Conservation (phyloP, 1,140 invertebrate species). For the Spodoptera litura region DNA sequence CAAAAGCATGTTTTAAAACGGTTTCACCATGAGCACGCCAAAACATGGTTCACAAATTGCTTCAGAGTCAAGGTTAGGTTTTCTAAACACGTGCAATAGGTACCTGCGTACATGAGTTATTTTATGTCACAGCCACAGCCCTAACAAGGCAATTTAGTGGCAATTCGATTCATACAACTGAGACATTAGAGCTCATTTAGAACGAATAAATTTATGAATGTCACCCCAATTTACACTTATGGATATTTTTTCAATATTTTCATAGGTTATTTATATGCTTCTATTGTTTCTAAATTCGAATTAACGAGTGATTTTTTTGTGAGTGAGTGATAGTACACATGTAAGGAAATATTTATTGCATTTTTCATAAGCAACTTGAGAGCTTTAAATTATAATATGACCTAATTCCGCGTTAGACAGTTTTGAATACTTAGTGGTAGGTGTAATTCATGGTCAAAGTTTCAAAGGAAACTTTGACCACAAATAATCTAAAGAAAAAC, state of each 20-base stretch:
- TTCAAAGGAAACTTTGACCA: too few species aligned
- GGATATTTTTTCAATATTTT: background rate
- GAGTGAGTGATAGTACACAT: too few species aligned
- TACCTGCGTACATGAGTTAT: background rate
- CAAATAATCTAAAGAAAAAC: too few species aligned
- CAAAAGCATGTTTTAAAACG: background rate
- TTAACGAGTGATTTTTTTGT: too few species aligned
- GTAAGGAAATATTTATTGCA: too few species aligned
- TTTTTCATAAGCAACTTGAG: too few species aligned
- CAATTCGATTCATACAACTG: conserved; percentile 2
- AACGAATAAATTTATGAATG: background rate
- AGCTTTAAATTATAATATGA: too few species aligned
- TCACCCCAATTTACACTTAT: background rate
- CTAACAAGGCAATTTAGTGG: background rate
- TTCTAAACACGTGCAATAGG: background rate
- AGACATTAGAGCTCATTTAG: background rate
- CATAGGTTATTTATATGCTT: too few species aligned
- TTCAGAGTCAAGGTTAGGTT: conserved; percentile 19
- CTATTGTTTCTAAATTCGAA: too few species aligned
- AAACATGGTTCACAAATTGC: conserved; percentile 9
- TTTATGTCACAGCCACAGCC: background rate
- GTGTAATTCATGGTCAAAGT: too few species aligned
- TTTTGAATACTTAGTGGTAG: too few species aligned
- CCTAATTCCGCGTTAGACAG: too few species aligned
- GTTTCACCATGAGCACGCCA: conserved; percentile 2